Base-by-base conservation (phyloP, 1,140 invertebrate species). In the Anoplolepis gracilipes region DNA sequence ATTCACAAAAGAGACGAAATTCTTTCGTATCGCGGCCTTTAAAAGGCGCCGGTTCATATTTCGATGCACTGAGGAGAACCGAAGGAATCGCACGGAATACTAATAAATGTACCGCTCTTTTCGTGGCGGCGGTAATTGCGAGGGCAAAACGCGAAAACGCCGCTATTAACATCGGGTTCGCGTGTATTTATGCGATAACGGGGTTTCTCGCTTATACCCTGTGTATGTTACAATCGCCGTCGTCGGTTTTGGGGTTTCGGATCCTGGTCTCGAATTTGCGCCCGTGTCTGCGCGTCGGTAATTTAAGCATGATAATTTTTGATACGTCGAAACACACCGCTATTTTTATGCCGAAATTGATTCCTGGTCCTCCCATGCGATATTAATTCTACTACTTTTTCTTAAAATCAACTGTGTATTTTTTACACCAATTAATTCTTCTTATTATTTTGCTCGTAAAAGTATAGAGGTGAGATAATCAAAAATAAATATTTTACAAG, bases 141-240 rank as follows among this genome's bases (percentile, higher is more conserved):
- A 64, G n/a, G 8, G 55, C 78, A n/a, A n/a, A n/a, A 81, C 67
- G 53, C 78, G 36, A 73, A 30, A 82, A 22, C n/a, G 36, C 53
- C 4, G 53, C 30, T 59, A 79, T 73, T 82, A 82, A 61, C 67
- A 73, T 72, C n/a, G 78, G 13, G 65, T 39, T 72, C 28, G 36
- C 78, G 67, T 82, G 55, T 61, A 61, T 82, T 73, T 82, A 46
- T 57, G 78, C 53, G 61, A 19, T 82, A 82, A 82, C 78, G 67
- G 78, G 46, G 16, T 49, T 49, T 49, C 46, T 13, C 5, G 16
- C 57, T 36, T 72, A 59, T 42, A 42, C 8, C 11, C 33, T 19
- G 7, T 42, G 53, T n/a, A n/a, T 28, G 22, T 61, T 39, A 82
- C 53, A 81, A 46, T 82, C 67, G 53, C 8, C 30, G 5, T 46